These are phyloP conservation scores for Sebastolobus alascanus DNA, from an alignment of 2,797 vertebrate species.

Conservation along the genomic window DNA sequence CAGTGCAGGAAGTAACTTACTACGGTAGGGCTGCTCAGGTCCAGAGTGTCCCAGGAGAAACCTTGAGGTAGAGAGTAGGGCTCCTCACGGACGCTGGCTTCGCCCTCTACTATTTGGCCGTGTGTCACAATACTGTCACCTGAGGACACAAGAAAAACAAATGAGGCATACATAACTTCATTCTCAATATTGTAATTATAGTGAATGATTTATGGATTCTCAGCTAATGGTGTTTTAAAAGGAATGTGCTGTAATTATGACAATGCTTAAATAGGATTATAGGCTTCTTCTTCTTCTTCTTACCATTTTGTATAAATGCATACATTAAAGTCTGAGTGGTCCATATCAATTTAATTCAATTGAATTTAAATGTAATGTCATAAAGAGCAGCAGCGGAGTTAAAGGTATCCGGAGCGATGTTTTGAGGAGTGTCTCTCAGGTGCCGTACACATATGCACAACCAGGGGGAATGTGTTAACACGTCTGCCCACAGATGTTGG, in stretches of 20 bases:
- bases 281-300: neutral
- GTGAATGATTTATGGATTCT: neutral
- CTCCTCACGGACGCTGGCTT: constrained; percentile 87
- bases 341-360: neutral
- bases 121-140: constrained; percentile 88
- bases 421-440: neutral
- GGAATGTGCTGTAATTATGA: neutral
- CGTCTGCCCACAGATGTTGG: neutral
- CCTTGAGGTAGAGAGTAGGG: constrained; percentile 92
- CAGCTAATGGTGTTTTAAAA: neutral
- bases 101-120: constrained; percentile 89
- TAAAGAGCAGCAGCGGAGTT: neutral
- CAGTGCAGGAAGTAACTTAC: constrained; percentile 76
- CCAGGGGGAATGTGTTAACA: neutral
- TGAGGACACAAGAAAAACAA: constrained; percentile 57
- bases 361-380: neutral
- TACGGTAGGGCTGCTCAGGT: constrained; percentile 88
- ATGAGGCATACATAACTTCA: neutral
- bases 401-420: neutral
- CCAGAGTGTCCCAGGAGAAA: constrained; percentile 94
- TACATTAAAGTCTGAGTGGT: neutral
- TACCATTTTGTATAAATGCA: neutral
- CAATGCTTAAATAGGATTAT: neutral
- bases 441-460: neutral
- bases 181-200: neutral